Percentiles rank a stretch among this genome's conserved stretches.
Evolutionary conservation across 2,888 invertebrate species (phyloP).

Genomic region (Trachelus iudaicus): DNA sequence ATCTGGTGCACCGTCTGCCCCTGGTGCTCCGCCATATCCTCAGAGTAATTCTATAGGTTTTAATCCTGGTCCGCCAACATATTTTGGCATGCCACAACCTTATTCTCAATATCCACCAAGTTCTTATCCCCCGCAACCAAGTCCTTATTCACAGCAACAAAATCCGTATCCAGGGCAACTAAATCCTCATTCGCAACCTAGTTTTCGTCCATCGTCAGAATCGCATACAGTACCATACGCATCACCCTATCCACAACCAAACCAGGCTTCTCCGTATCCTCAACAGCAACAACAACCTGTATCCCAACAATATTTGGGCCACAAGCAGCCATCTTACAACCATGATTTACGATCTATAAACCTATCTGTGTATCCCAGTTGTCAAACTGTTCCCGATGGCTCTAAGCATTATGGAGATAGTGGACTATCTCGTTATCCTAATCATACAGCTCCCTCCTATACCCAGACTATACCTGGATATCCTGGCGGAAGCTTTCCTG

Average conservation of each 20-base stretch:
- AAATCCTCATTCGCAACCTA: conserved; percentile 48
- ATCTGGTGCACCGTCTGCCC: conserved; percentile 58
- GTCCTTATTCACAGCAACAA: conserved; percentile 28
- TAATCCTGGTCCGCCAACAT: conserved; percentile 38
- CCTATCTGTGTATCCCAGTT: conserved; percentile 20
- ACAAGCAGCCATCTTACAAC: conserved; percentile 23
- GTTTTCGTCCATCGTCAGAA: conserved; percentile 59
- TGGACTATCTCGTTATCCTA: conserved; percentile 8
- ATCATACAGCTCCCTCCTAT: conserved; percentile 34
- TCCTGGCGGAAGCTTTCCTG: conserved; percentile 48
- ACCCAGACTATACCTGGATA: conserved; percentile 13
- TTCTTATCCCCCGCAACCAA: conserved; percentile 24
- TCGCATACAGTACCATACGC: conserved; percentile 50
- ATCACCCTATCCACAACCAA: conserved; percentile 43
- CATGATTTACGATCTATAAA: conserved; percentile 12
- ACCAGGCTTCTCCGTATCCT: conserved; percentile 35
- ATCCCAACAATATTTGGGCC: conserved; percentile 14
- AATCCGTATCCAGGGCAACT: conserved; percentile 28
- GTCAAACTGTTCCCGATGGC: conserved; percentile 10
- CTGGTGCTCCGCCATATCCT: conserved; percentile 45
- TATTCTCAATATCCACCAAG: conserved; percentile 25
- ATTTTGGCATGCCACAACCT: conserved; percentile 59
- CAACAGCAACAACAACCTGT: conserved; percentile 17
- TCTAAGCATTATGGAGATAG: not conserved
- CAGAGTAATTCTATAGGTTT: conserved; percentile 35